Percentiles rank a stretch among this genome's conserved stretches.
phyloP scores from a whole-genome alignment of 2,797 vertebrate genomes.

The Xenopus petersii region DNA sequence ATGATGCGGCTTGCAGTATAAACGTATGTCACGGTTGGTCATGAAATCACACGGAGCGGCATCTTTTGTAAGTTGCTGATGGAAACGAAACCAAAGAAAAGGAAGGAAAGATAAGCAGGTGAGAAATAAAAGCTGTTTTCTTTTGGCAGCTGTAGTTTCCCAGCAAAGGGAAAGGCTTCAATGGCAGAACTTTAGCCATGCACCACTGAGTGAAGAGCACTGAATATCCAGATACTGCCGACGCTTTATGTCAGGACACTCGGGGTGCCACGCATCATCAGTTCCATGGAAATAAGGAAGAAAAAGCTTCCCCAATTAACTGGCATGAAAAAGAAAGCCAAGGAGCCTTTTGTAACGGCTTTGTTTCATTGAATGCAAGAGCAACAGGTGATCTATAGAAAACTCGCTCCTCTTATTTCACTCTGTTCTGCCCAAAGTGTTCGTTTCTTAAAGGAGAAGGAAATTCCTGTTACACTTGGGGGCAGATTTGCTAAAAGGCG shows the following conservation, averaged over 20 bases:
- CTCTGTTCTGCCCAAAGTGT: too few species aligned
- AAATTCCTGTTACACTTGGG: too few species aligned
- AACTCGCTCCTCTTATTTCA: background rate
- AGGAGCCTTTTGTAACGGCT: background rate
- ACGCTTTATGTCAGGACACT: background rate
- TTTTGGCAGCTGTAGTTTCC: background rate
- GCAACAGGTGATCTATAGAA: background rate
- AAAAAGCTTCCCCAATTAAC: conserved; percentile 18
- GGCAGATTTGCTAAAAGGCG: too few species aligned
- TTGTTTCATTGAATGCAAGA: too few species aligned
- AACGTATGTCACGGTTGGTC: too few species aligned
- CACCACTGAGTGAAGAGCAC: background rate
- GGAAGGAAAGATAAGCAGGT: background rate
- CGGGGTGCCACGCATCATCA: background rate
- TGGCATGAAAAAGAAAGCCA: background rate
- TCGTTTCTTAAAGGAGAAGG: too few species aligned
- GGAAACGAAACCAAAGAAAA: background rate
- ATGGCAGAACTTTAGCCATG: background rate
- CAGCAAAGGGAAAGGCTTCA: background rate
- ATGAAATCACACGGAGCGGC: too few species aligned
- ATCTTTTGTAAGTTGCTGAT: too few species aligned
- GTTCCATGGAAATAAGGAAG: background rate
- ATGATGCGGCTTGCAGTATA: too few species aligned
- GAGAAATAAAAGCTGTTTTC: too few species aligned
- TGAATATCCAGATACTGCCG: background rate